Conservation (phyloP, 2,888 invertebrate species). For the Vanessa cardui region DNA sequence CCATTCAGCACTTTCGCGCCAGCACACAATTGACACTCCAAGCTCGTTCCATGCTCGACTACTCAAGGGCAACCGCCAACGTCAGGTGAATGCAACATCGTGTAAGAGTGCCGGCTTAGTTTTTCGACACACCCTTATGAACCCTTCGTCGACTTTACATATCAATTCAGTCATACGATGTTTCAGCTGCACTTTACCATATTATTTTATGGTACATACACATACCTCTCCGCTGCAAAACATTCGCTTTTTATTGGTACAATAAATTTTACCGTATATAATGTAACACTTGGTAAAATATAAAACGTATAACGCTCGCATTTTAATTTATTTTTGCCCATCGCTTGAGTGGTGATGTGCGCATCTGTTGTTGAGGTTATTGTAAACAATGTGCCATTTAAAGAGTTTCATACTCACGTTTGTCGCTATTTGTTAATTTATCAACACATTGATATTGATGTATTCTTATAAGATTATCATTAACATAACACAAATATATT, state of each 20-base stretch:
- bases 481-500: too few species aligned
- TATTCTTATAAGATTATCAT: background rate
- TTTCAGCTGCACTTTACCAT: slow-evolving; percentile 6
- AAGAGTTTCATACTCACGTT: slow-evolving; percentile 9
- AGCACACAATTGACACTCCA: slow-evolving; percentile 95
- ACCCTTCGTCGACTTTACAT: slow-evolving; percentile 6
- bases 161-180: slow-evolving; percentile 6
- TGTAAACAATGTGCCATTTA: slow-evolving; percentile 32
- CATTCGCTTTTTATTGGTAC: slow-evolving; percentile 17
- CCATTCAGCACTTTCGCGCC: slow-evolving; percentile 89
- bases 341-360: slow-evolving; percentile 21
- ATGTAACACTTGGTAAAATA: slow-evolving; percentile 20
- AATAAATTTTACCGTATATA: slow-evolving; percentile 24
- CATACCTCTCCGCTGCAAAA: background rate
- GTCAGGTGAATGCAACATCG: slow-evolving; percentile 66
- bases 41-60: slow-evolving; percentile 91
- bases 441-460: background rate
- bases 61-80: slow-evolving; percentile 86
- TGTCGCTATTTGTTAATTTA: slow-evolving; percentile 9
- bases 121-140: slow-evolving; percentile 5
- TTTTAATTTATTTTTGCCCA: slow-evolving; percentile 27
- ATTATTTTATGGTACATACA: slow-evolving; percentile 1
- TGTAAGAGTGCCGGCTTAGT: slow-evolving; percentile 13
- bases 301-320: slow-evolving; percentile 18
- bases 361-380: slow-evolving; percentile 25